A percentile compares a stretch with the other conserved stretches of the same genome.
Evolutionary conservation across 2,797 vertebrate species (phyloP).

Genomic region (Sus cebifrons): DNA sequence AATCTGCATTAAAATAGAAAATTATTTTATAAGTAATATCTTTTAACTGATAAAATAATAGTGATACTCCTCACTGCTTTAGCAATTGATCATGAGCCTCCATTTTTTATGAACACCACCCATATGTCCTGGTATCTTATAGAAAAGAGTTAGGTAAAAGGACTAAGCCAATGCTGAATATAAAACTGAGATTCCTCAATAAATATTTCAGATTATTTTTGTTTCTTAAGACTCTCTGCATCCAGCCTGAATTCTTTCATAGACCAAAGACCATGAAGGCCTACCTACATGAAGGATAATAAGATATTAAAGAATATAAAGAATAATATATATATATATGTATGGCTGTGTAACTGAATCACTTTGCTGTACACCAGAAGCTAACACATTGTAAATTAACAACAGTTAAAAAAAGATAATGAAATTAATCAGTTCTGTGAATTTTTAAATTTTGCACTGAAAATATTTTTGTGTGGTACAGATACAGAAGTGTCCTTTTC

Average conservation of each 20-base stretch:
- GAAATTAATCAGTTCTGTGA: background rate
- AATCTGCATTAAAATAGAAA: constrained; percentile 41
- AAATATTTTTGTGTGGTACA: background rate
- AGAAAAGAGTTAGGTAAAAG: background rate
- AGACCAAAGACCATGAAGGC: background rate
- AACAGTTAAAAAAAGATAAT: too few relatives aligned
- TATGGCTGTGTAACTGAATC: too few relatives aligned
- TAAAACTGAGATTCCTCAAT: background rate
- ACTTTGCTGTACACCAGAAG: too few relatives aligned
- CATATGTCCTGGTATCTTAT: background rate
- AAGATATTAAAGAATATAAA: background rate
- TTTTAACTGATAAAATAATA: background rate
- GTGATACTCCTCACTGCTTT: background rate
- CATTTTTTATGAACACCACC: background rate
- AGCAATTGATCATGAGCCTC: background rate
- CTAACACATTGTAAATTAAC: too few relatives aligned
- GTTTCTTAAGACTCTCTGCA: background rate
- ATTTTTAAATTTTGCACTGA: background rate
- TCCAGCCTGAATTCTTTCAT: background rate
- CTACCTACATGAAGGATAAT: background rate
- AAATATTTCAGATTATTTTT: constrained; percentile 16
- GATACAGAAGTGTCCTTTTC: background rate
- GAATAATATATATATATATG: too few relatives aligned
- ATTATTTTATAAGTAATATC: background rate
- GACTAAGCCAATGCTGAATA: background rate